These are phyloP conservation scores for Eudasyphora cyanicolor DNA, from an alignment of 2,888 invertebrate species.

Conservation along the genomic window DNA sequence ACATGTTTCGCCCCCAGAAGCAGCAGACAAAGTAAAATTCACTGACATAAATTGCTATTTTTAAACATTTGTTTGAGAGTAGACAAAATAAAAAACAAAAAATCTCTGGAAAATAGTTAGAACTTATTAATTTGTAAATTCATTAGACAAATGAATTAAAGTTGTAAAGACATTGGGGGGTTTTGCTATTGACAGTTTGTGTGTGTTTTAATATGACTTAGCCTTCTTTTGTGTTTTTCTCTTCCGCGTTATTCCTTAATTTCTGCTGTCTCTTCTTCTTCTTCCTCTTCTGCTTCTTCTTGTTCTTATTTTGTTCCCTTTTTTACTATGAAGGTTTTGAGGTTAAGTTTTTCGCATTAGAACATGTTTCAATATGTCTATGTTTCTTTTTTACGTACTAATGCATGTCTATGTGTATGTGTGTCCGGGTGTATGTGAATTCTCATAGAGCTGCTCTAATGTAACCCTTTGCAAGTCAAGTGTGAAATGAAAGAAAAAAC, in stretches of 20 bases:
- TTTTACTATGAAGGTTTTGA: slow-evolving; percentile 52
- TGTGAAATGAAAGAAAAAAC: slow-evolving; percentile 36
- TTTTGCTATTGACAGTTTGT: background rate
- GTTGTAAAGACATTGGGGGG: background rate
- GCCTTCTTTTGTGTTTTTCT: slow-evolving; percentile 25
- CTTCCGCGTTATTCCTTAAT: slow-evolving; percentile 39
- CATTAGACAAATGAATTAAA: background rate
- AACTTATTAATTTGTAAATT: background rate
- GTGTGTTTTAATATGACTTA: background rate
- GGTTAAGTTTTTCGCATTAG: slow-evolving; percentile 62
- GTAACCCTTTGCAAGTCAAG: slow-evolving; percentile 47
- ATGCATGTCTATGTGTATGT: slow-evolving; percentile 15
- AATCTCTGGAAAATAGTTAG: background rate
- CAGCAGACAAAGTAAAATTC: slow-evolving; percentile 38
- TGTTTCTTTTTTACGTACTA: too few relatives aligned
- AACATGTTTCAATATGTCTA: slow-evolving; percentile 52
- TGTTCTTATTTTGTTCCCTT: too few relatives aligned
- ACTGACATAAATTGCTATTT: slow-evolving; percentile 74
- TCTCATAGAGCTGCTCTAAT: background rate
- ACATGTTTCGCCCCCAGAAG: background rate
- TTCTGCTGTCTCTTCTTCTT: slow-evolving; percentile 22
- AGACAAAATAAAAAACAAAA: background rate
- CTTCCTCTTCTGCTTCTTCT: slow-evolving; percentile 39
- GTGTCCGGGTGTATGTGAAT: background rate
- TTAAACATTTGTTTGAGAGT: slow-evolving; percentile 61